Percentiles rank a stretch among this genome's conserved stretches.
phyloP scores from a whole-genome alignment of 2,797 vertebrate species.

The Sebastes iracundus region DNA sequence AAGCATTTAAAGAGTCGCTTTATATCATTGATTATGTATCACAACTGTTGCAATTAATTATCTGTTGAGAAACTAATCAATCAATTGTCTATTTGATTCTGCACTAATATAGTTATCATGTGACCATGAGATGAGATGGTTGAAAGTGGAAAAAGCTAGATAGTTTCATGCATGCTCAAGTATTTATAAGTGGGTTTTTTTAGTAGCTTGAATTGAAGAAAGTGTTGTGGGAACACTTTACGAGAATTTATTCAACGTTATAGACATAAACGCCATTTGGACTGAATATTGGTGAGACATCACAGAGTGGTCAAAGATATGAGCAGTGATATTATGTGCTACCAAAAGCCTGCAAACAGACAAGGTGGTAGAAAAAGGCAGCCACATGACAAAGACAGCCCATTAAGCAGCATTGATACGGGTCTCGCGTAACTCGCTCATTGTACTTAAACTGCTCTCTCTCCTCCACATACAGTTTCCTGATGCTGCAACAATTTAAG shows the following conservation, averaged over 20 bases:
- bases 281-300: not conserved
- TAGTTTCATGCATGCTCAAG: too few species aligned
- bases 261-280: not conserved
- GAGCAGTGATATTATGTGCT: not conserved
- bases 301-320: not conserved
- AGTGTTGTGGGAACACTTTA: not conserved
- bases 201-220: too few species aligned
- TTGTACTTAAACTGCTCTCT: slow-evolving; percentile 20
- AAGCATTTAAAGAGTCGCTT: not conserved
- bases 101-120: not conserved
- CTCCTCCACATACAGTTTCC: not conserved
- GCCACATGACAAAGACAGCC: not conserved
- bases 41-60: too few species aligned
- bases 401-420: slow-evolving; percentile 1
- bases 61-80: not conserved
- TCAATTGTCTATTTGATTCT: not conserved
- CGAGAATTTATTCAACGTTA: not conserved
- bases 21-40: too few species aligned
- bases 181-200: too few species aligned
- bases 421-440: not conserved
- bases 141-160: too few species aligned
- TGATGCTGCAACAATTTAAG: slow-evolving; percentile 33
- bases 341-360: not conserved
- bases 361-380: not conserved
- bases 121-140: not conserved